Base-by-base conservation (phyloP, 2,888 invertebrate genomes). In the Cephus runcator region DNA sequence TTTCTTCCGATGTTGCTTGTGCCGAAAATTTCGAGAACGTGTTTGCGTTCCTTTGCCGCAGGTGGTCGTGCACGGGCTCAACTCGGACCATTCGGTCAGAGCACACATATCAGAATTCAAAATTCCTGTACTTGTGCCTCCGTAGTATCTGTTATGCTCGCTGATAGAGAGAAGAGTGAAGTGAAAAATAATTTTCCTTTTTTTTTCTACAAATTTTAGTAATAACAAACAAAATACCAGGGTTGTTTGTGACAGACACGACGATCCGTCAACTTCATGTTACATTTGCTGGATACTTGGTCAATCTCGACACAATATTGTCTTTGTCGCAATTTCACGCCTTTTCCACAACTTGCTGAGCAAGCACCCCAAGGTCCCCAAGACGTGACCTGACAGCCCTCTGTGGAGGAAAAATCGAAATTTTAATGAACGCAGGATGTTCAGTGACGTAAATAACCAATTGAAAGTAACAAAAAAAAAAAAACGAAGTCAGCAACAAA, bases 41-140 rank as follows among this genome's bases (percentile, higher is more conserved):
- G 95, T 96, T 85, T 96, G 93, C 83, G 96, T 93, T 33, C 98
- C 98, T 92, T 97, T 96, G 76, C 98, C 98, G 92, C 98, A 98
- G 56, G 94, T 94, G 68, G 96, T 96, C 3, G 96, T 96, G 90
- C 98, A 98, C 30, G 94, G 93, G 73, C 95, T 95, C 97, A 97
- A 98, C 11, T 92, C 85, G n/a, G 94, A 93, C 94, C 97, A 98
- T 33, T 95, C 94, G 0, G 93, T 92, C 35, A 97, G 95, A 0
- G 93, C 94, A 90, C 98, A 98, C 81, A 89, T 88, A 36, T 93
- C 92, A 73, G 91, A 85, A 4, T 85, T 79, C 68, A 87, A 73
- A 9, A 84, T 30, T 1, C 78, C 79, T 9, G 56, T 56, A 23
- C 56, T 56, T 1, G 15, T 56, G 56, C 56, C 15, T 23, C 23